Evolutionary conservation across 2,888 invertebrate species (phyloP).

Genomic region (Eumacrocentrus americanus): DNA sequence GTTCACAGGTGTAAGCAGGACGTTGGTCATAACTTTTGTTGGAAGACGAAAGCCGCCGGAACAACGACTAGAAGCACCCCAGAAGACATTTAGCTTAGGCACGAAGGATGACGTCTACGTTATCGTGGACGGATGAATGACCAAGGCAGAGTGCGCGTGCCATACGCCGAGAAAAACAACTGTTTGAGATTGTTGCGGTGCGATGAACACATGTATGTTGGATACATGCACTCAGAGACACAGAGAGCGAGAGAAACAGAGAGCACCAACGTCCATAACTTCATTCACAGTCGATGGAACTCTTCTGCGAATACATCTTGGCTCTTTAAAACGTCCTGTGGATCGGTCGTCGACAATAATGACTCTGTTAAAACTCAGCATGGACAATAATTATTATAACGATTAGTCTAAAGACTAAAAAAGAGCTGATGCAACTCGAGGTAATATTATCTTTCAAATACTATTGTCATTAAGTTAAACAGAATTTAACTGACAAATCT

Average conservation of each 20-base stretch:
- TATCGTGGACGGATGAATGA: constrained; percentile 21
- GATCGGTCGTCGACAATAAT: too few species aligned
- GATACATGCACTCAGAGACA: too few species aligned
- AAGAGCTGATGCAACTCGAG: too few species aligned
- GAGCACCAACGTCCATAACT: neutral
- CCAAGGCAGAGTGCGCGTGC: constrained; percentile 14
- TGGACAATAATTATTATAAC: too few species aligned
- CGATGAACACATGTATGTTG: too few species aligned
- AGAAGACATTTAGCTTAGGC: neutral
- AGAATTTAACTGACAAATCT: too few species aligned
- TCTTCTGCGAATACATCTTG: neutral
- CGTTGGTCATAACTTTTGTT: constrained; percentile 18
- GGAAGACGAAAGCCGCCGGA: neutral
- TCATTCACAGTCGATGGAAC: neutral
- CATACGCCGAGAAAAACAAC: neutral
- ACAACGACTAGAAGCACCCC: neutral
- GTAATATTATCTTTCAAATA: too few species aligned
- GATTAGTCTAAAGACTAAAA: too few species aligned
- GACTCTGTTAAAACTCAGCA: too few species aligned
- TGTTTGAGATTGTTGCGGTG: too few species aligned
- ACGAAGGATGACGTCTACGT: constrained; percentile 14
- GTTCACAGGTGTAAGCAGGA: constrained; percentile 21
- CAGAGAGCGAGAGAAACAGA: neutral
- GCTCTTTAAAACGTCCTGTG: too few species aligned
- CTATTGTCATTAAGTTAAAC: too few species aligned